Conservation (phyloP, 2,797 vertebrate genomes). For the Myripristis jacobus region DNA sequence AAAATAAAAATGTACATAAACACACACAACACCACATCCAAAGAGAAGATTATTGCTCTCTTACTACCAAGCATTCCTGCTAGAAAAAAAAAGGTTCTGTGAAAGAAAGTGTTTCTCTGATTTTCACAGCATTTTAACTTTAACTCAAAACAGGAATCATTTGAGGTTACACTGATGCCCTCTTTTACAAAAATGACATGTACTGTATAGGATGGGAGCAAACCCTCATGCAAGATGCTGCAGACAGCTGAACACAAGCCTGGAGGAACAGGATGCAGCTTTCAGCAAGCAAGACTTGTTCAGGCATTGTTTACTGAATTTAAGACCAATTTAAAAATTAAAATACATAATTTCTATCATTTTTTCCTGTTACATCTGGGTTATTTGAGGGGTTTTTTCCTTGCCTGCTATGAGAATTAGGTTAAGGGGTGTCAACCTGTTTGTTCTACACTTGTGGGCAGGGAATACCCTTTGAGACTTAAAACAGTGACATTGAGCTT, state of each 20-base stretch:
- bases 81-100: background rate
- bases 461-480: too few species aligned
- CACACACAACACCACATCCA: background rate
- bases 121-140: conserved; percentile 14
- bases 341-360: background rate
- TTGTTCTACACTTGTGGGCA: too few species aligned
- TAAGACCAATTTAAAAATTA: background rate
- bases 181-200: conserved; percentile 17
- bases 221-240: conserved; percentile 19
- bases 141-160: conserved; percentile 27
- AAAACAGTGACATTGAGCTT: too few species aligned
- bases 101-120: background rate
- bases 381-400: too few species aligned
- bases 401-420: too few species aligned
- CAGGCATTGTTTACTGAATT: conserved; percentile 13
- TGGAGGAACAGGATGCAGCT: conserved; percentile 4
- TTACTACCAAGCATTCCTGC: background rate
- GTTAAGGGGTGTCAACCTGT: too few species aligned
- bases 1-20: background rate
- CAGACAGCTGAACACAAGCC: conserved; percentile 36
- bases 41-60: background rate
- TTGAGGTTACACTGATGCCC: conserved; percentile 22
- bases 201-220: background rate
- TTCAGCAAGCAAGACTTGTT: background rate
- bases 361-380: too few species aligned